Evolutionary conservation across 2,113 vertebrate genomes (phyloP).

Genomic region (Psilopsiagon aymara): DNA sequence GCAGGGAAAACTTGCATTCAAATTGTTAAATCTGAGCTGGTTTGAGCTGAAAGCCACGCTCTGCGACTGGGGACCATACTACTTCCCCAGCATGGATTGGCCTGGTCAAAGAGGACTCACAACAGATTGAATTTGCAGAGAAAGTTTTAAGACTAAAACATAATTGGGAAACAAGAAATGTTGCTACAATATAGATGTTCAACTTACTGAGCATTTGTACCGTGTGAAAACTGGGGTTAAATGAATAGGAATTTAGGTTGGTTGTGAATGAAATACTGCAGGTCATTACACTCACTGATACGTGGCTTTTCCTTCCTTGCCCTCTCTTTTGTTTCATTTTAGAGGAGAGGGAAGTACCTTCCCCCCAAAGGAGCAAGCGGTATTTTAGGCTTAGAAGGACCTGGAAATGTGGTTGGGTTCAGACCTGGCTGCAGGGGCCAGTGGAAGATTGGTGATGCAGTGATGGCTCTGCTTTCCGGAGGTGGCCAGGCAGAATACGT

Average conservation of each 20-base stretch:
- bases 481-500: constrained; percentile 88
- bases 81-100: not conserved
- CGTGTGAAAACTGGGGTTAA: not conserved
- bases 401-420: constrained; percentile 74
- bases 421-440: constrained; percentile 70
- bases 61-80: not conserved
- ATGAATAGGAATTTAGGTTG: not conserved
- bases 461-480: constrained; percentile 85
- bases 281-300: not conserved
- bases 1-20: not conserved
- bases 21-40: not conserved
- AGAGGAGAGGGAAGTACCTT: constrained; percentile 85
- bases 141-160: not conserved
- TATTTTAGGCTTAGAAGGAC: constrained; percentile 86
- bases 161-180: not conserved
- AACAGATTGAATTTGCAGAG: not conserved
- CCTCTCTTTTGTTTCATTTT: not conserved
- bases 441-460: constrained; percentile 76
- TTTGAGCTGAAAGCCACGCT: not conserved
- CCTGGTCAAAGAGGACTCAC: not conserved
- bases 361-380: constrained; percentile 82
- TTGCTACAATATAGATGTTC: not conserved
- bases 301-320: not conserved
- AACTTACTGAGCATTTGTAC: not conserved
- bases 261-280: not conserved